These are phyloP conservation scores for Platorchestia sp. DNA, from an alignment of 1,140 invertebrate species.

Conservation along the genomic window DNA sequence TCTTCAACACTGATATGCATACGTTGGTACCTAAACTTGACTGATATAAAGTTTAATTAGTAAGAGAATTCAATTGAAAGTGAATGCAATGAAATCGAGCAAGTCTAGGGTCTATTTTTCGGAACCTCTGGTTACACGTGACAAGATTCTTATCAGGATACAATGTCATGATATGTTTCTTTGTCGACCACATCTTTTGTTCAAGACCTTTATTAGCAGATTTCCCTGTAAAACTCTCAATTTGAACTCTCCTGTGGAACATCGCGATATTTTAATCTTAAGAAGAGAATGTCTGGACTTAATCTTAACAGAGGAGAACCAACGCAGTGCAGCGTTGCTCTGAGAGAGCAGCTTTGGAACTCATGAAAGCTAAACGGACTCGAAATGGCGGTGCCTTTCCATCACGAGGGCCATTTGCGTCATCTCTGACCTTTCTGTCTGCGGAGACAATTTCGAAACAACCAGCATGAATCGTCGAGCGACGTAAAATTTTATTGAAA, in stretches of 20 bases:
- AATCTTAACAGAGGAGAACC: not conserved
- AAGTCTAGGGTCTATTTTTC: too few relatives aligned
- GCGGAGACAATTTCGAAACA: slow-evolving; percentile 40
- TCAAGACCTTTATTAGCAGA: not conserved
- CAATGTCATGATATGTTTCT: not conserved
- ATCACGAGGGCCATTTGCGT: slow-evolving; percentile 15
- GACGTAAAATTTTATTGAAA: slow-evolving; percentile 40
- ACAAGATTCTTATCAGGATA: not conserved
- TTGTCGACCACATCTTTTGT: not conserved
- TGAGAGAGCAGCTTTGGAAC: not conserved
- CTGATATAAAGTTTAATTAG: not conserved
- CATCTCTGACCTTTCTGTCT: slow-evolving; percentile 42
- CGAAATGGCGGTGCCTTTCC: slow-evolving; percentile 21
- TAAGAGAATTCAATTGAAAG: not conserved
- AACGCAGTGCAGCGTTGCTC: not conserved
- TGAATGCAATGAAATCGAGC: not conserved
- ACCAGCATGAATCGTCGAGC: slow-evolving; percentile 16
- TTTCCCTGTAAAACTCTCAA: not conserved
- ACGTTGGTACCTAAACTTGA: not conserved
- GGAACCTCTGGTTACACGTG: too few relatives aligned
- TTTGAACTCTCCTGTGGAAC: not conserved
- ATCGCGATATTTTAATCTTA: not conserved
- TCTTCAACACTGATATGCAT: not conserved
- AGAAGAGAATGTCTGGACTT: not conserved
- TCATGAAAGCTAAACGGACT: not conserved